These are phyloP conservation scores for Microtus ochrogaster DNA, from an alignment of 2,113 vertebrate species.

Conservation along the genomic window DNA sequence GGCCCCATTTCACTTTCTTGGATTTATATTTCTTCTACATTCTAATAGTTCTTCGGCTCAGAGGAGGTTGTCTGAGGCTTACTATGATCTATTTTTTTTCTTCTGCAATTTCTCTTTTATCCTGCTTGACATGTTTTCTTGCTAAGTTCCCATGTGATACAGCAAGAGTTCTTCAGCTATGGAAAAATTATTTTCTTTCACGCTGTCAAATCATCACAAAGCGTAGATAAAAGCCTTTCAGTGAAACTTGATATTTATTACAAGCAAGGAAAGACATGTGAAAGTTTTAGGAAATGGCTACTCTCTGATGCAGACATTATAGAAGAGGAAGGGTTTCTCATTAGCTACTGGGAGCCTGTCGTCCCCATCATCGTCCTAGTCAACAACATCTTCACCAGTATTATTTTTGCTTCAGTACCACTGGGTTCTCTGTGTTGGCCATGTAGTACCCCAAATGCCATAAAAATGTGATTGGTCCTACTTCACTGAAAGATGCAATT, in stretches of 20 bases:
- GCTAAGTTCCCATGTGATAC: slow-evolving; percentile 10
- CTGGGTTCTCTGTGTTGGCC: background rate
- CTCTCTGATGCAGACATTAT: background rate
- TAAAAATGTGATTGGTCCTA: background rate
- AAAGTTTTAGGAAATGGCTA: background rate
- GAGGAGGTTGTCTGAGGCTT: slow-evolving; percentile 51
- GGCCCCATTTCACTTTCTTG: slow-evolving; percentile 81
- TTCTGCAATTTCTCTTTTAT: slow-evolving; percentile 57
- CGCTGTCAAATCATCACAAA: background rate
- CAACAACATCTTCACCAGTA: background rate
- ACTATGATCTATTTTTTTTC: slow-evolving; percentile 70
- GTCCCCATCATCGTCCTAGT: too few relatives aligned
- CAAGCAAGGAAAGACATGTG: background rate
- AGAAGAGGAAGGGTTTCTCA: background rate
- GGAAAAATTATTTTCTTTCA: slow-evolving; percentile 19
- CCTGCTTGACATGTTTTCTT: slow-evolving; percentile 36
- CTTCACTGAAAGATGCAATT: background rate
- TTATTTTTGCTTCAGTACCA: too few relatives aligned
- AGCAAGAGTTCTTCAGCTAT: slow-evolving; percentile 54
- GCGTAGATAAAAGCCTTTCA: background rate
- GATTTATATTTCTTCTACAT: slow-evolving; percentile 79
- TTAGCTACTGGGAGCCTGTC: background rate
- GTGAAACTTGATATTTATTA: background rate
- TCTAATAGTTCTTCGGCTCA: slow-evolving; percentile 67
- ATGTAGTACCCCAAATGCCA: background rate